Evolutionary conservation across 2,797 vertebrate species (phyloP), one percentile per base, ranked within the genome.

Genomic region (Miichthys miiuy): DNA sequence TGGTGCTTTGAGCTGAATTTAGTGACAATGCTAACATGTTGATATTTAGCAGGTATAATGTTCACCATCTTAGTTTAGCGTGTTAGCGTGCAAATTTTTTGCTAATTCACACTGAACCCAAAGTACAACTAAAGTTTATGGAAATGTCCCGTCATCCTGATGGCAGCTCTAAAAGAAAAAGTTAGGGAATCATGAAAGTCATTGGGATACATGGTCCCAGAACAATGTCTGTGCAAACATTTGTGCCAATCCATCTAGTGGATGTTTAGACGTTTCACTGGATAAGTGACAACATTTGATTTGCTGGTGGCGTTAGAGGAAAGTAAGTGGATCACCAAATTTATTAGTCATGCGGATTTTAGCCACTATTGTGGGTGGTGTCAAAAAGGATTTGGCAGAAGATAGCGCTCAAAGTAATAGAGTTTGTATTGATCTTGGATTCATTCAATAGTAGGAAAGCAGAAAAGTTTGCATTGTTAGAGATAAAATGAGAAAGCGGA

Each of bases 371-470:
- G 10, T 52, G 4, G 23, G 6, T 51, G 63, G 3, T 42, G 18
- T 27, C 25, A 48, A 25, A 75, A 46, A 58, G 12, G 11, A 42
- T 51, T 66, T 61, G 18, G 3, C 34, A 12, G 27, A 18, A 56
- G 2, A 56, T 55, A 12, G 2, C 9, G 34, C 8, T 38, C 8
- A 12, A 23, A 30, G 8, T 41, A 27, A 48, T 41, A 21, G 0
- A 51, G 61, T 20, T 48, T 18, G 58, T 27, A n/a, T 65, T 57
- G 12, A 3, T 52, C 20, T 48, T 67, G 10, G 17, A 71, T 74
- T 75, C 7, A 21, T 55, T 52, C 0, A 50, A 30, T 51, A 21
- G 13, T 10, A 58, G 20, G 10, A 44, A 4, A 64, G 6, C 21
- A 34, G 30, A 30, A 30, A 1, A 30, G 30, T 30, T 42, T 67